A percentile compares a stretch with the other conserved stretches of the same genome.
phyloP scores from a whole-genome alignment of 2,797 vertebrate genomes.

The Zonotrichia albicollis region DNA sequence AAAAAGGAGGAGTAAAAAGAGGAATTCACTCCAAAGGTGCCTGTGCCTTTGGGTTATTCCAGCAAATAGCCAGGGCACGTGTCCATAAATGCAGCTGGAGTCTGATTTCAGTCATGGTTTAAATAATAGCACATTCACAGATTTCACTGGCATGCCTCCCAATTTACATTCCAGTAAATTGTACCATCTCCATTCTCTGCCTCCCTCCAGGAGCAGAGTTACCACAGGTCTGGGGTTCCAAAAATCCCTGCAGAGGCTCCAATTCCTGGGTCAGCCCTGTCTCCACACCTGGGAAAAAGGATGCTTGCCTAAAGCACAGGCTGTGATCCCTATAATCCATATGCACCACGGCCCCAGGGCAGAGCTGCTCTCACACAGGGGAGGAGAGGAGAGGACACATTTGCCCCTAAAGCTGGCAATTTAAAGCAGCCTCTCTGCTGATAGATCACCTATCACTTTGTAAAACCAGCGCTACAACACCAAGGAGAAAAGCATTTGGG shows the following conservation, averaged over 20 bases:
- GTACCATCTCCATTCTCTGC: background rate
- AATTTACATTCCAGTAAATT: background rate
- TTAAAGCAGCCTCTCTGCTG: background rate
- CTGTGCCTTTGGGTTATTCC: background rate
- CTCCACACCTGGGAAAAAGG: background rate
- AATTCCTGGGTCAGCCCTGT: background rate
- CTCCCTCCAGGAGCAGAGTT: background rate
- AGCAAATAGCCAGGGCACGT: background rate
- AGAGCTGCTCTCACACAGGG: background rate
- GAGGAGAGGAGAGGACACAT: background rate
- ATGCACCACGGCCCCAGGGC: fast-evolving
- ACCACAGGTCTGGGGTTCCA: background rate
- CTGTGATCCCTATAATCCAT: background rate
- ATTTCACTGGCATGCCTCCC: background rate
- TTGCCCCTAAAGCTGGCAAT: background rate
- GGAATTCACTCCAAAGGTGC: background rate
- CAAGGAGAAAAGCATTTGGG: background rate
- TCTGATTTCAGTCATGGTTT: conserved; percentile 1
- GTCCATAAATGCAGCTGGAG: conserved; percentile 7
- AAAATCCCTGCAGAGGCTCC: background rate
- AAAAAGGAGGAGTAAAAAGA: conserved; percentile 26
- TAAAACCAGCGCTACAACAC: background rate
- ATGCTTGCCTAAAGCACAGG: background rate
- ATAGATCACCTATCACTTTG: background rate
- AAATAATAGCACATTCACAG: background rate